Percentiles rank a stretch among this genome's conserved stretches.
Evolutionary conservation across 2,888 invertebrate genomes (phyloP).

Genomic region (Tiliacea aurago): DNA sequence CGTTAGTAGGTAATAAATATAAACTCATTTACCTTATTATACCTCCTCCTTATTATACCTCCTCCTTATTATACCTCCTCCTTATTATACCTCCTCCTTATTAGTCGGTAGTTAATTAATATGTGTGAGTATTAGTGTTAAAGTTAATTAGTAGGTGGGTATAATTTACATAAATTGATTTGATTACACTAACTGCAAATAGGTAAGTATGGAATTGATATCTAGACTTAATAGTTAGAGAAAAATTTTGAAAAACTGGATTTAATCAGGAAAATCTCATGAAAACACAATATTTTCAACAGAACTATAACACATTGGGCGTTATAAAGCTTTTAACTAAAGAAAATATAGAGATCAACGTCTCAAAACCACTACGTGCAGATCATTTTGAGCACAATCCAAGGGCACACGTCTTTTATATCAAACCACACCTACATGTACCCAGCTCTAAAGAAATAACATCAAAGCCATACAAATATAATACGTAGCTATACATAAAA

Average conservation of each 20-base stretch:
- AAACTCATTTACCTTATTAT: background rate
- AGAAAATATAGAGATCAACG: conserved; percentile 13
- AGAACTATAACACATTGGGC: background rate
- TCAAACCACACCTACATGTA: conserved; percentile 42
- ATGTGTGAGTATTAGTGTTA: background rate
- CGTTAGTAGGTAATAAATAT: background rate
- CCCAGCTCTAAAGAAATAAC: conserved; percentile 39
- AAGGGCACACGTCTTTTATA: conserved; percentile 52
- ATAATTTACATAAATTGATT: conserved; percentile 25
- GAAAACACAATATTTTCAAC: background rate
- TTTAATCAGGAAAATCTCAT: background rate
- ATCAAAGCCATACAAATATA: conserved; percentile 46
- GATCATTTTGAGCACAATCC: conserved; percentile 33
- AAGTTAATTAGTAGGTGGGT: background rate
- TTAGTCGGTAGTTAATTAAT: conserved; percentile 11
- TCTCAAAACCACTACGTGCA: conserved; percentile 46
- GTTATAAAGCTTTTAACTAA: background rate
- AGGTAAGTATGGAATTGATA: background rate
- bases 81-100: background rate
- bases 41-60: background rate
- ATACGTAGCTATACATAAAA: conserved; percentile 51
- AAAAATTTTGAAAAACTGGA: background rate
- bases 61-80: background rate
- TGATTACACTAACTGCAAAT: background rate
- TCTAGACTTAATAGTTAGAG: background rate